These are phyloP conservation scores for Anodontia alba DNA, from an alignment of 2,888 invertebrate species.

Conservation along the genomic window DNA sequence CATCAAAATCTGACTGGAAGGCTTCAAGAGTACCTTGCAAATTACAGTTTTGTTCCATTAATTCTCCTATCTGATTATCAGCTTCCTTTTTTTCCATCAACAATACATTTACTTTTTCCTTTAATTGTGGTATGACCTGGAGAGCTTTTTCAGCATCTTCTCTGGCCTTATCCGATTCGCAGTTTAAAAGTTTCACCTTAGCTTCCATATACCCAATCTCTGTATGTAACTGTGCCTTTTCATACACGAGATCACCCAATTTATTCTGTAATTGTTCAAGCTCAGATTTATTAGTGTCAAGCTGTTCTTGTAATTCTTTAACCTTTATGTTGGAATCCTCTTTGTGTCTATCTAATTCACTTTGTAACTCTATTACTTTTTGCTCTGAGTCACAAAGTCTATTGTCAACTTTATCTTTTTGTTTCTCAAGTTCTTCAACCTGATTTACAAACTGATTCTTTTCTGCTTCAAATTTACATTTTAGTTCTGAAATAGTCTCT, in stretches of 20 bases:
- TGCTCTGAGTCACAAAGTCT: constrained; percentile 36
- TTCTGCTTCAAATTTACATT: constrained; percentile 39
- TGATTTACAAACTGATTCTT: constrained; percentile 44
- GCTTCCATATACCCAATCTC: constrained; percentile 64
- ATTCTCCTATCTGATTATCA: constrained; percentile 45
- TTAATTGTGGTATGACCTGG: constrained; percentile 45
- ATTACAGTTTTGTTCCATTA: constrained; percentile 42
- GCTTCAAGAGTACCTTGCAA: constrained; percentile 49
- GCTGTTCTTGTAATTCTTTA: constrained; percentile 35
- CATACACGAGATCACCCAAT: constrained; percentile 61
- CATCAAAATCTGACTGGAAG: constrained; percentile 57
- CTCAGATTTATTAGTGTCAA: constrained; percentile 48
- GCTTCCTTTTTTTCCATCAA: constrained; percentile 33
- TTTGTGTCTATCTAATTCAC: constrained; percentile 37
- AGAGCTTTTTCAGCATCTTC: constrained; percentile 44
- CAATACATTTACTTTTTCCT: constrained; percentile 38
- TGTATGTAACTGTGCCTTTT: constrained; percentile 63
- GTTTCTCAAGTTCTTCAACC: constrained; percentile 51
- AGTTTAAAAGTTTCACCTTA: constrained; percentile 50
- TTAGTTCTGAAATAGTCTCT: constrained; percentile 41
- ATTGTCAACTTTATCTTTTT: constrained; percentile 45
- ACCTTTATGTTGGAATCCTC: constrained; percentile 45
- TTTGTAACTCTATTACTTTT: constrained; percentile 29
- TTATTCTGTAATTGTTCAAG: constrained; percentile 55
- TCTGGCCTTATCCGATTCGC: constrained; percentile 46